Percentiles rank a stretch among this genome's conserved stretches.
These are phyloP conservation scores for Sebastes minor DNA, from an alignment of 2,797 vertebrate species.

Conservation along the genomic window DNA sequence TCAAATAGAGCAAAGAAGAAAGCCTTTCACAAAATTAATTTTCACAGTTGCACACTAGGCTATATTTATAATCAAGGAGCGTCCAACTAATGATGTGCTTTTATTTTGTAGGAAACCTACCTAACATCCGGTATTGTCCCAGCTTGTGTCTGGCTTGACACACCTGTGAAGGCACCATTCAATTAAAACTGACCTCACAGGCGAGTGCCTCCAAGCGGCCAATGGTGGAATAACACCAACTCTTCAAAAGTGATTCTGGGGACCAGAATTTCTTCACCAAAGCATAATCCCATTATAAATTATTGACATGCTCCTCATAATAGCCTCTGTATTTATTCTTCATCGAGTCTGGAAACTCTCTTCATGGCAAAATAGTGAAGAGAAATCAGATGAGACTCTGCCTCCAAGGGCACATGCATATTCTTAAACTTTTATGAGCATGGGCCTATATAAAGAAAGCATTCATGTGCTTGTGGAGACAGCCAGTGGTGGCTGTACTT, in stretches of 20 bases:
- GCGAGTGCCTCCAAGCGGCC: constrained; percentile 66
- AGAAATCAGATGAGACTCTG: constrained; percentile 23
- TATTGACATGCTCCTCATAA: constrained; percentile 55
- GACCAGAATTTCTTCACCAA: constrained; percentile 43
- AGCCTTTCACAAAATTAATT: not conserved
- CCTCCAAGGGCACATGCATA: constrained; percentile 38
- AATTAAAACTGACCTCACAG: constrained; percentile 46
- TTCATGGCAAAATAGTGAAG: constrained; percentile 5
- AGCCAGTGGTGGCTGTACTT: constrained; percentile 25
- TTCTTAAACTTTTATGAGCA: constrained; percentile 69
- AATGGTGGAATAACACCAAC: constrained; percentile 14
- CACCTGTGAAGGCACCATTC: constrained; percentile 52
- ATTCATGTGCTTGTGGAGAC: constrained; percentile 32
- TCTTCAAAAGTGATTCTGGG: constrained; percentile 3
- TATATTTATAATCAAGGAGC: too few species aligned
- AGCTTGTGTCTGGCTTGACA: constrained; percentile 11
- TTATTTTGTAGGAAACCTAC: constrained; percentile 38
- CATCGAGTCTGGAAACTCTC: constrained; percentile 18
- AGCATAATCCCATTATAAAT: constrained; percentile 55
- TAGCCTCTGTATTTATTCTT: constrained; percentile 48
- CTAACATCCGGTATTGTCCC: not conserved
- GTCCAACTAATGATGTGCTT: not conserved
- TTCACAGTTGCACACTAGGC: not conserved
- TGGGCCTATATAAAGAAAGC: constrained; percentile 66
- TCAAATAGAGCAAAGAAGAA: not conserved